Conservation (phyloP, 1,140 invertebrate species). For the Helicorthomorpha holstii region DNA sequence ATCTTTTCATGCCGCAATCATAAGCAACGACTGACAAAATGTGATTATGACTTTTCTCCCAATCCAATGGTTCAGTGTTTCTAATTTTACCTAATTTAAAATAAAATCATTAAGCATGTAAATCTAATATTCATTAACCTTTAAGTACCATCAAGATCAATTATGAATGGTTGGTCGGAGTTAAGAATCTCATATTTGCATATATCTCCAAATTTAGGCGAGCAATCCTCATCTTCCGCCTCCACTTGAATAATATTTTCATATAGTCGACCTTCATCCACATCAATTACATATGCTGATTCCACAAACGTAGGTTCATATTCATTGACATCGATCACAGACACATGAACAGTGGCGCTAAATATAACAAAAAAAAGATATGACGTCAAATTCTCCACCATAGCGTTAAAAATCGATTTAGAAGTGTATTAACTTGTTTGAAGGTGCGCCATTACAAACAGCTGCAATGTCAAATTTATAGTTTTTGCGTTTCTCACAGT, state of each 20-base stretch:
- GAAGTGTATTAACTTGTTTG: constrained; percentile 71
- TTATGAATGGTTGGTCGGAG: constrained; percentile 68
- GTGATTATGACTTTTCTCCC: constrained; percentile 81
- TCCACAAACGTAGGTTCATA: constrained; percentile 75
- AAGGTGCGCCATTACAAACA: constrained; percentile 65
- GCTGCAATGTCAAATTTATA: constrained; percentile 93
- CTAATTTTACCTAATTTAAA: constrained; percentile 47
- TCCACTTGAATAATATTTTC: constrained; percentile 77
- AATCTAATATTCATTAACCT: too few species aligned
- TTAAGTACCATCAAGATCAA: constrained; percentile 65
- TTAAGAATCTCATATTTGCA: constrained; percentile 91
- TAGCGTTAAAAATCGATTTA: too few species aligned
- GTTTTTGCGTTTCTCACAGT: constrained; percentile 82
- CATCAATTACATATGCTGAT: constrained; percentile 70
- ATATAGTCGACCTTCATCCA: constrained; percentile 79
- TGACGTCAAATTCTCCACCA: background rate
- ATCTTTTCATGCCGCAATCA: constrained; percentile 78
- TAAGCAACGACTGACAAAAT: constrained; percentile 92
- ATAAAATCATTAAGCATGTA: background rate
- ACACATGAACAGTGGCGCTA: constrained; percentile 82
- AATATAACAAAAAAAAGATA: constrained; percentile 22
- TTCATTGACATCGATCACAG: constrained; percentile 89
- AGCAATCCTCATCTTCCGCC: constrained; percentile 78
- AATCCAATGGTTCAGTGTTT: constrained; percentile 80
- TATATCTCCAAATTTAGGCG: constrained; percentile 76